A percentile compares a stretch with the other conserved stretches of the same genome.
Conservation (phyloP, 2,797 vertebrate species). For the Sebastes diploproa region DNA sequence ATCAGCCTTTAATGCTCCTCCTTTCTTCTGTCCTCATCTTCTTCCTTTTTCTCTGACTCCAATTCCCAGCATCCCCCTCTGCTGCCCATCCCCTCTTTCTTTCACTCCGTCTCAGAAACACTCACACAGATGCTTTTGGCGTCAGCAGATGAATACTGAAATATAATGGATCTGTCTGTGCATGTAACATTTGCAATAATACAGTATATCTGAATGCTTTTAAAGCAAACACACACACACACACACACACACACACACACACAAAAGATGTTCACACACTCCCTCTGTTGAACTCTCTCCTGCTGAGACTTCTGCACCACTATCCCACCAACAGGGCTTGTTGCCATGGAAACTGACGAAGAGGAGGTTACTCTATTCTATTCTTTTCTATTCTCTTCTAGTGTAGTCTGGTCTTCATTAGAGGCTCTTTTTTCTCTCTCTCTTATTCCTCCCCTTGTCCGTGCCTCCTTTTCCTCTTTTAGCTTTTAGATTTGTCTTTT, state of each 20-base stretch:
- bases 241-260: constrained; percentile 3
- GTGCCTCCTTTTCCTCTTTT: constrained; percentile 5
- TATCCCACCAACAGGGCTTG: constrained; percentile 69
- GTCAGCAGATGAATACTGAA: neutral
- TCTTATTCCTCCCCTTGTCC: neutral
- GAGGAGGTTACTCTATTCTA: constrained; percentile 57
- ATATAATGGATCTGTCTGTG: neutral
- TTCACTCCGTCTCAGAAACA: neutral
- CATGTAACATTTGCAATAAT: neutral
- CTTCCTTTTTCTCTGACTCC: neutral
- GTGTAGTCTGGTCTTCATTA: constrained; percentile 43
- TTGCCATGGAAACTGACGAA: constrained; percentile 73
- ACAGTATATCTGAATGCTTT: constrained; percentile 19
- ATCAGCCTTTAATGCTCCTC: neutral
- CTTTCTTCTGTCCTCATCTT: neutral
- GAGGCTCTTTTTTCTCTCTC: constrained; percentile 1
- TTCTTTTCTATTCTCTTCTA: constrained; percentile 49
- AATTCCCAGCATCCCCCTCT: constrained; percentile 39
- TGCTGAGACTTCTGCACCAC: constrained; percentile 70
- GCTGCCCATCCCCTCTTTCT: neutral
- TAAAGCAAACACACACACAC: neutral
- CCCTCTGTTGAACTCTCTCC: constrained; percentile 55
- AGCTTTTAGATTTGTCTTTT: neutral
- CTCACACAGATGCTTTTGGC: neutral
- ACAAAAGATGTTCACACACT: constrained; percentile 37